phyloP scores from a whole-genome alignment of 2,113 vertebrate genomes.

The Campylomormyrus tamandua region DNA sequence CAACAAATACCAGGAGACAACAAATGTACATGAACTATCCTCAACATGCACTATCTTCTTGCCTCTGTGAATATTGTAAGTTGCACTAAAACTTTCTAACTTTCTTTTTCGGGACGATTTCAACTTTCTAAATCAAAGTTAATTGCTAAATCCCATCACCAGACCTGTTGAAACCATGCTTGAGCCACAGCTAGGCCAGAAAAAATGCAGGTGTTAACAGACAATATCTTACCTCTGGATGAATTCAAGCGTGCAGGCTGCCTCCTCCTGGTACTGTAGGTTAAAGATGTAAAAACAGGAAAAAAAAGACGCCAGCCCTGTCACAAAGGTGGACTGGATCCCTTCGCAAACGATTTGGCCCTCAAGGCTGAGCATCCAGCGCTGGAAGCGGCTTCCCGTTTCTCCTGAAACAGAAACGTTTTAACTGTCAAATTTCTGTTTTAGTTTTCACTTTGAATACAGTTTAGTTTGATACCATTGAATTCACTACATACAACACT shows the following conservation, averaged over 20 bases:
- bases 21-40: too few species aligned
- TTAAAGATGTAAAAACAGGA: background rate
- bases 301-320: background rate
- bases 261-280: background rate
- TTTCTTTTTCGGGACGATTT: too few species aligned
- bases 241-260: background rate
- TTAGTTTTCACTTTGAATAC: background rate
- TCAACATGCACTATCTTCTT: too few species aligned
- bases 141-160: too few species aligned
- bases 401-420: background rate
- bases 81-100: too few species aligned
- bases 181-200: background rate
- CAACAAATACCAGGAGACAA: too few species aligned
- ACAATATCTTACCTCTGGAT: background rate
- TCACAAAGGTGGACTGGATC: constrained; percentile 9
- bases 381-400: background rate
- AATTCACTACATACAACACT: background rate
- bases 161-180: background rate
- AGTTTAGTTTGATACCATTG: background rate
- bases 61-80: too few species aligned
- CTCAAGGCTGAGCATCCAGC: constrained; percentile 4
- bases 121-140: too few species aligned
- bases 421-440: background rate
- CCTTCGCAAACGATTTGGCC: constrained; percentile 1
- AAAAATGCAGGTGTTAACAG: constrained; percentile 1